Percentiles rank a stretch among this genome's conserved stretches.
Conservation (phyloP, 2,888 invertebrate genomes). For the Parascotia fuliginaria region DNA sequence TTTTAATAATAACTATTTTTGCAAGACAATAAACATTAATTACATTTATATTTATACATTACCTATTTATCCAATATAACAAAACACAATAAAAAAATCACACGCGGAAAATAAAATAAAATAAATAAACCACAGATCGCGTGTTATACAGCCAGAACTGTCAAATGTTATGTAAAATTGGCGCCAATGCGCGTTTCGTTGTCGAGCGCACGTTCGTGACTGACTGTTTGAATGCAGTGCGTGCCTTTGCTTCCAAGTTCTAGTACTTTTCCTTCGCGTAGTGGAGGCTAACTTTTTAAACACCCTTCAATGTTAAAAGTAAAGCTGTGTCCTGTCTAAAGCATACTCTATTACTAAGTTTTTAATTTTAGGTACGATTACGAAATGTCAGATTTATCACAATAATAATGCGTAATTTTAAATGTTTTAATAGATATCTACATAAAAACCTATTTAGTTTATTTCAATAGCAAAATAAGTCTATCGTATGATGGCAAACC, state of each 20-base stretch:
- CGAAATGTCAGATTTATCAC: no score
- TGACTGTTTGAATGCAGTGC: constrained; percentile 35
- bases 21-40: no score
- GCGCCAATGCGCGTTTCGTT: constrained; percentile 39
- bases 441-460: no score
- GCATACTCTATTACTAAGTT: no score
- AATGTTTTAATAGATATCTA: no score
- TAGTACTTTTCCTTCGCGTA: constrained; percentile 27
- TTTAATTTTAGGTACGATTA: no score
- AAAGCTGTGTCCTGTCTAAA: constrained; percentile 7
- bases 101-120: constrained; percentile 12
- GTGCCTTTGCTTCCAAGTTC: constrained; percentile 31
- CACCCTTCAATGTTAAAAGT: constrained; percentile 33
- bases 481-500: no score
- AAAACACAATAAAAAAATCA: constrained; percentile 25
- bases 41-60: no score
- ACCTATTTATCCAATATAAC: constrained; percentile 24
- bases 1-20: no score
- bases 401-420: no score
- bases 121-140: constrained; percentile 30
- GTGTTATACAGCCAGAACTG: constrained; percentile 26
- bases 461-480: no score
- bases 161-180: constrained; percentile 38
- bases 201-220: constrained; percentile 32
- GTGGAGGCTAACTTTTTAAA: constrained; percentile 42